These are phyloP conservation scores for Mechanitis mazaeus DNA, from an alignment of 2,888 invertebrate species.

Conservation along the genomic window DNA sequence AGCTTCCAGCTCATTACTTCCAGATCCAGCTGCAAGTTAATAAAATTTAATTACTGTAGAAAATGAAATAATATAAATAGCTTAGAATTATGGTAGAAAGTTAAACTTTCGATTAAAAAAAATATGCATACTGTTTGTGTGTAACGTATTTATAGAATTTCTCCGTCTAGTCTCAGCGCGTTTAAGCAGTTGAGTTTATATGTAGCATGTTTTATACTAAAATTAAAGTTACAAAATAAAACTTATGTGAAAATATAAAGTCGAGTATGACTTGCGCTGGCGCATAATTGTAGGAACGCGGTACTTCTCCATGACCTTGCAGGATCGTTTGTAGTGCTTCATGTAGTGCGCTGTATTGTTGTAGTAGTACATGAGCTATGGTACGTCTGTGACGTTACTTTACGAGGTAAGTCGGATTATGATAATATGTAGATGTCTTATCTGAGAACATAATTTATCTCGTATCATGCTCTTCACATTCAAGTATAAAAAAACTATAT, in stretches of 20 bases:
- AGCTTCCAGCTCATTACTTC: background rate
- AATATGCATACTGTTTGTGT: background rate
- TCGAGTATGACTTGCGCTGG: slow-evolving; percentile 30
- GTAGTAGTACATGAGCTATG: slow-evolving; percentile 1
- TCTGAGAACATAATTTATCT: too few relatives aligned
- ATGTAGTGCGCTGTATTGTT: background rate
- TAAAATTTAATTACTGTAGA: background rate
- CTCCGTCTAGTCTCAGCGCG: background rate
- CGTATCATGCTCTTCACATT: too few relatives aligned
- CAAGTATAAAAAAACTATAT: too few relatives aligned
- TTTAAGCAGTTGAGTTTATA: slow-evolving; percentile 12
- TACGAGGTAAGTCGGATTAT: too few relatives aligned
- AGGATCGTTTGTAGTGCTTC: slow-evolving; percentile 14
- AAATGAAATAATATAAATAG: background rate
- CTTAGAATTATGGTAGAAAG: slow-evolving; percentile 3
- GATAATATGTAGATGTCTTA: too few relatives aligned
- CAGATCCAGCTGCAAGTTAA: background rate
- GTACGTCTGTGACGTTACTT: slow-evolving; percentile 8
- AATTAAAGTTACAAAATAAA: background rate
- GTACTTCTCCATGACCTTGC: slow-evolving; percentile 38
- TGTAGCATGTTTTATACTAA: slow-evolving; percentile 17
- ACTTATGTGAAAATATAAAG: slow-evolving; percentile 12
- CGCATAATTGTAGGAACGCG: slow-evolving; percentile 44
- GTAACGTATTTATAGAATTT: background rate
- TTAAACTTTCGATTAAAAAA: slow-evolving; percentile 1